phyloP scores from a whole-genome alignment of 2,797 vertebrate species.

The Denticeps clupeoides region DNA sequence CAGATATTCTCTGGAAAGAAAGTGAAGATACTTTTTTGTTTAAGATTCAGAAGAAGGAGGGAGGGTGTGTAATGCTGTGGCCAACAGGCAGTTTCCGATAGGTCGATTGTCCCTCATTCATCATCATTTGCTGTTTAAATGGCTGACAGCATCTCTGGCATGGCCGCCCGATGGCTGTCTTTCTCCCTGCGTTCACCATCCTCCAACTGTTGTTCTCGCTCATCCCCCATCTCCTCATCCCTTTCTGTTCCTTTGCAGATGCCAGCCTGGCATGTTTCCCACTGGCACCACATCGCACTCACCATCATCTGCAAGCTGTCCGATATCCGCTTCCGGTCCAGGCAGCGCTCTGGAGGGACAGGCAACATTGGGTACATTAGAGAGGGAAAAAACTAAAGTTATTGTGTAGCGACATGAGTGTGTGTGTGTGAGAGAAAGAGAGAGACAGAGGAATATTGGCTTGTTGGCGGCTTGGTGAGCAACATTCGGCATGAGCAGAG shows the following conservation, averaged over 20 bases:
- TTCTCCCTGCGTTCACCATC: neutral
- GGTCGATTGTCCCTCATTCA: conserved; percentile 35
- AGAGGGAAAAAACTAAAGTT: neutral
- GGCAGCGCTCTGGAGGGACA: conserved; percentile 22
- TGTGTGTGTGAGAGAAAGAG: neutral
- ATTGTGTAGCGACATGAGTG: conserved; percentile 13
- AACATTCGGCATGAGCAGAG: no score
- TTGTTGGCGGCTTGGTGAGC: no score
- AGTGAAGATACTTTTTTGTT: no score
- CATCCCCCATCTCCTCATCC: conserved; percentile 16
- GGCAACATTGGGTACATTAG: neutral
- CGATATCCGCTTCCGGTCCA: conserved; percentile 49
- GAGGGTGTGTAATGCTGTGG: neutral
- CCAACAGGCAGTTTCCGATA: conserved; percentile 27
- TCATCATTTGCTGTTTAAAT: conserved; percentile 41
- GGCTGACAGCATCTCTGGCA: conserved; percentile 33
- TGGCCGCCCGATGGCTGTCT: neutral
- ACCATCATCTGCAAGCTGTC: conserved; percentile 59
- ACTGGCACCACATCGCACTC: conserved; percentile 48
- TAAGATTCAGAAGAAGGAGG: no score
- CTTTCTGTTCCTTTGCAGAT: conserved; percentile 34
- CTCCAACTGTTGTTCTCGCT: conserved; percentile 6
- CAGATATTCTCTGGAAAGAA: no score
- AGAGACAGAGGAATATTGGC: no score
- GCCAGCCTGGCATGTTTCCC: conserved; percentile 52